Percentiles rank a stretch among this genome's conserved stretches.
These are phyloP conservation scores for Ptyas mucosa DNA, from an alignment of 2,113 vertebrate genomes.

Conservation along the genomic window DNA sequence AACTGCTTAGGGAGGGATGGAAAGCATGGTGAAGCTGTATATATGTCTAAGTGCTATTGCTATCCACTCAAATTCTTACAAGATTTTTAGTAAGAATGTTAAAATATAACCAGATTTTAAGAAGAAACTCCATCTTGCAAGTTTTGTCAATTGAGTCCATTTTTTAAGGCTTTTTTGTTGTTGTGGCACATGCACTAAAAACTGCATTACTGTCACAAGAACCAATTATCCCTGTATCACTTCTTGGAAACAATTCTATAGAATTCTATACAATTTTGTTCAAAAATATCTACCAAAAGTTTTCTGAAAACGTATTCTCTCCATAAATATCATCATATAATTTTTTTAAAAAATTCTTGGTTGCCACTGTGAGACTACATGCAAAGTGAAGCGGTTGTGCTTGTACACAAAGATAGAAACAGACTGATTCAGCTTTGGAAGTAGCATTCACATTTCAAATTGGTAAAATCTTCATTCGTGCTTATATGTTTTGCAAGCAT, in stretches of 20 bases:
- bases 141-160: neutral
- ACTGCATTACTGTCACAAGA: neutral
- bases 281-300: neutral
- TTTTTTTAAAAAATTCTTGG: neutral
- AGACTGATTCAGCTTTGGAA: neutral
- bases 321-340: neutral
- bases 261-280: neutral
- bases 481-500: neutral
- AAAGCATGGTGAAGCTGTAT: no score
- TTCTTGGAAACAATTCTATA: neutral
- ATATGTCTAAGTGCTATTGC: no score
- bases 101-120: neutral
- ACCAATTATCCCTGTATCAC: neutral
- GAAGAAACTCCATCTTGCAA: neutral
- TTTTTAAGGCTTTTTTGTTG: neutral
- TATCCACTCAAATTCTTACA: neutral
- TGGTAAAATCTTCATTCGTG: neutral
- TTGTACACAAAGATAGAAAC: neutral
- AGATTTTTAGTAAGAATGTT: neutral
- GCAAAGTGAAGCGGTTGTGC: neutral
- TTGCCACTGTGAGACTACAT: neutral
- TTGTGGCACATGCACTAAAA: neutral
- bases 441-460: neutral
- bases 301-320: neutral
- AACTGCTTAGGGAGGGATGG: no score